Evolutionary conservation across 2,888 invertebrate species (phyloP).

Genomic region (Aphelenchoides bicaudatus): DNA sequence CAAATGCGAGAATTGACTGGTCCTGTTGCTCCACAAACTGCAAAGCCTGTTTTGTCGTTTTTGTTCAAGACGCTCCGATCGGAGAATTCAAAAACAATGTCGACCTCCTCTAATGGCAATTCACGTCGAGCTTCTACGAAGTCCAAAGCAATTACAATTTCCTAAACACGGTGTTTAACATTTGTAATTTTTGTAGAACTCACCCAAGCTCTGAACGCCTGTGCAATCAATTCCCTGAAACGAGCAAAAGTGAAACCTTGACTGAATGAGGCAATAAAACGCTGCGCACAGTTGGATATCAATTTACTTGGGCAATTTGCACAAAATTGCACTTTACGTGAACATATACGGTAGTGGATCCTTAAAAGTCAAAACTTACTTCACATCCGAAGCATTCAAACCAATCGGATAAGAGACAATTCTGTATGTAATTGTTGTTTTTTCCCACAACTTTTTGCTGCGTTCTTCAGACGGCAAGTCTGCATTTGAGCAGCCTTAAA

Average conservation of each 20-base stretch:
- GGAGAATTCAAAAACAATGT: slow-evolving; percentile 36
- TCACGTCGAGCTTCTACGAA: slow-evolving; percentile 28
- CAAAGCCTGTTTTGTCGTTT: slow-evolving; percentile 18
- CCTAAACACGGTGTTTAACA: slow-evolving; percentile 29
- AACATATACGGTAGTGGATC: not conserved
- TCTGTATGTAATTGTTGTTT: slow-evolving; percentile 36
- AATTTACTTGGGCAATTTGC: not conserved
- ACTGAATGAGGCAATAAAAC: no score
- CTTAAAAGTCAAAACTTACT: slow-evolving; percentile 10
- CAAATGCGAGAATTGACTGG: slow-evolving; percentile 24
- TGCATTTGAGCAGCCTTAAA: slow-evolving; percentile 29
- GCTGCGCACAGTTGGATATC: slow-evolving; percentile 6
- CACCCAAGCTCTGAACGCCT: slow-evolving; percentile 24
- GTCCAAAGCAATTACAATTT: slow-evolving; percentile 36
- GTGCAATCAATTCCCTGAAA: slow-evolving; percentile 31
- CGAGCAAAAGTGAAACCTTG: no score
- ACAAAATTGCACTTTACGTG: not conserved
- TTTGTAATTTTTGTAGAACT: not conserved
- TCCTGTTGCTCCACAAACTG: slow-evolving; percentile 23
- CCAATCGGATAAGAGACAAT: slow-evolving; percentile 32
- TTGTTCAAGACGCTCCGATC: slow-evolving; percentile 13
- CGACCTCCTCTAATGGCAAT: slow-evolving; percentile 37
- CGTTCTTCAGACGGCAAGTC: slow-evolving; percentile 12
- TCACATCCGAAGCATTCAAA: slow-evolving; percentile 27
- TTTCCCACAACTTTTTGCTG: slow-evolving; percentile 33